Evolutionary conservation across 2,888 invertebrate species (phyloP), one percentile per base, ranked within the genome.

Genomic region (Callyntrura sp.): DNA sequence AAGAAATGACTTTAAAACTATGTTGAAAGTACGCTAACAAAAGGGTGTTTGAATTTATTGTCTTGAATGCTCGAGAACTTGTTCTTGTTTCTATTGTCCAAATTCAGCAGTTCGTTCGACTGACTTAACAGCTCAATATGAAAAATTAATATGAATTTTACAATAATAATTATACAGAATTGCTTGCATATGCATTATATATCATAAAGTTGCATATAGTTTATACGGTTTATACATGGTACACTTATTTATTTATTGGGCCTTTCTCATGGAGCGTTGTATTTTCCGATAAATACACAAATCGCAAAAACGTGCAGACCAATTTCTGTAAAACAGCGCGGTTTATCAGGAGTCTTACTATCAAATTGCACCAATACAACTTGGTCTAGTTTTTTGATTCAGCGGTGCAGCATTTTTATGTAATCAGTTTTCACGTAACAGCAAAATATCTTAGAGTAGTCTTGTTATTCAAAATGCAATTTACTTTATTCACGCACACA

Each of bases 31-130:
- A 35, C 76, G 62, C 85, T 76, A 23, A 60, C 62, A 28, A 76
- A 45, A 76, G 76, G 35, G 48, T 48, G 45, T 73, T 76, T 43
- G 17, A 23, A 76, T 85, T 85, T 76, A 76, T 62, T 85, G 14
- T 76, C 45, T 60, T 62, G 57, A 76, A 85, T 60, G 28, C 85
- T 25, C 48, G 0, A 85, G 57, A 84, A 84, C 84, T 84, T 84
- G 84, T 84, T 84, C 51, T 14, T 28, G 17, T 35, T 25, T 35
- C 6, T 23, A 6, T 8, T 9, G 3, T 60, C 8, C 60, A 60
- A 35, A 35, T 35, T 35, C 35, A 51, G 45, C 45, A 45, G 45
- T 45, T 45, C n/a, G n/a, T n/a, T n/a, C n/a, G n/a, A 35, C 35
- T 35, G 35, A 2, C 6, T 2, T 6, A 35, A 35, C 35, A 35